Conservation (phyloP, 2,113 vertebrate species). For the Podocnemis expansa region DNA sequence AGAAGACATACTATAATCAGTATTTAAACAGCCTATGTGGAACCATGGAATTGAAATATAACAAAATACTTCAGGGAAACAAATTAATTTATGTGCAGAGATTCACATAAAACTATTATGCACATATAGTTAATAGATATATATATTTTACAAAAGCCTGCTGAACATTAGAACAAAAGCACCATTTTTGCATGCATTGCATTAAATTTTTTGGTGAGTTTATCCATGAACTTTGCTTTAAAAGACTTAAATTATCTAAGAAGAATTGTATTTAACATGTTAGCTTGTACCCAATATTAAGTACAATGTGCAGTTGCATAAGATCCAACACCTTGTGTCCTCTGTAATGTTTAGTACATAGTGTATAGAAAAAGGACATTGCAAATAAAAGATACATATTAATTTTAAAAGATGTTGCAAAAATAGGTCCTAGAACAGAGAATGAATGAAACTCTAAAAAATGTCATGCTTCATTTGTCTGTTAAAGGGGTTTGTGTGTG, state of each 20-base stretch:
- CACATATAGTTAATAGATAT: neutral
- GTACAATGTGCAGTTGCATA: neutral
- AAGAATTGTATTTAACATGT: neutral
- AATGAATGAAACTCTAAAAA: neutral
- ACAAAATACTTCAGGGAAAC: neutral
- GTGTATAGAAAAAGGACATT: neutral
- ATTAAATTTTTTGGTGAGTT: neutral
- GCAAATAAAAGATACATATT: neutral
- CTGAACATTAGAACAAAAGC: neutral
- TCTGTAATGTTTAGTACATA: neutral
- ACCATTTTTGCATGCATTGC: neutral
- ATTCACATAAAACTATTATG: neutral
- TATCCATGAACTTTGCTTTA: neutral
- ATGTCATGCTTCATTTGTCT: neutral
- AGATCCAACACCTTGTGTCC: neutral
- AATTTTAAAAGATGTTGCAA: neutral
- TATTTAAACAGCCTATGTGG: neutral
- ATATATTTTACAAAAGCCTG: neutral
- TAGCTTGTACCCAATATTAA: neutral
- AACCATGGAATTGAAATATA: neutral
- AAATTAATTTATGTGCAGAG: neutral
- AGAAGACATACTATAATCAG: neutral
- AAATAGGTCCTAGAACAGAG: neutral
- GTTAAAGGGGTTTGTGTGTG: neutral
- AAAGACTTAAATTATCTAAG: neutral